phyloP scores from a whole-genome alignment of 2,113 vertebrate genomes.

The Tachysurus fulvidraco region DNA sequence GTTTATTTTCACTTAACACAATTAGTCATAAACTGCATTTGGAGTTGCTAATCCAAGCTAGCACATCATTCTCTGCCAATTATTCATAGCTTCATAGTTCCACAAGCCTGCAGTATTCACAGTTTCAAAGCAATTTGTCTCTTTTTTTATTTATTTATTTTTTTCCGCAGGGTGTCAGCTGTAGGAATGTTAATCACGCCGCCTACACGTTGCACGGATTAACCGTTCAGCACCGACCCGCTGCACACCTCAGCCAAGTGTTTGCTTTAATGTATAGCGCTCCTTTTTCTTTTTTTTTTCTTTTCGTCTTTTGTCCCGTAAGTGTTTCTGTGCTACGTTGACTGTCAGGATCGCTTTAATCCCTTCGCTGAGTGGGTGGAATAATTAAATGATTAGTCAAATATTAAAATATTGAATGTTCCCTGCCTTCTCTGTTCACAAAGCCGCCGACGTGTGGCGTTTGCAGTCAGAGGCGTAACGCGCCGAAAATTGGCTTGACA shows the following conservation, averaged over 20 bases:
- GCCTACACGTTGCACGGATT: conserved; percentile 77
- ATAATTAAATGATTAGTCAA: conserved; percentile 81
- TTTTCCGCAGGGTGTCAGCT: conserved; percentile 59
- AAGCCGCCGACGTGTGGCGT: conserved; percentile 67
- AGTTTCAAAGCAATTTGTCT: conserved; percentile 78
- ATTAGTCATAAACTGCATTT: conserved; percentile 79
- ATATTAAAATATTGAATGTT: conserved; percentile 77
- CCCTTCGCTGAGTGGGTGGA: conserved; percentile 70
- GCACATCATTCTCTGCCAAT: conserved; percentile 73
- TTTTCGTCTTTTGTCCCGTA: conserved; percentile 60
- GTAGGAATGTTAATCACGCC: conserved; percentile 76
- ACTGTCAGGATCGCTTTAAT: conserved; percentile 61
- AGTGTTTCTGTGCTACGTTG: conserved; percentile 69
- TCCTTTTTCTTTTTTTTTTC: conserved; percentile 54
- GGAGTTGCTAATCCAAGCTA: conserved; percentile 70
- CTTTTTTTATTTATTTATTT: conserved; percentile 46
- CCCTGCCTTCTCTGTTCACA: conserved; percentile 61
- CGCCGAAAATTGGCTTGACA: conserved; percentile 69
- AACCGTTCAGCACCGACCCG: conserved; percentile 70
- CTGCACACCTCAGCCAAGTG: conserved; percentile 70
- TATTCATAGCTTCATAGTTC: conserved; percentile 71
- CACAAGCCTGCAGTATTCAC: conserved; percentile 72
- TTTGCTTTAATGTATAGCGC: conserved; percentile 64
- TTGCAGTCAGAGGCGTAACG: conserved; percentile 59
- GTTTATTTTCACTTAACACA: conserved; percentile 82